A percentile compares a stretch with the other conserved stretches of the same genome.
Conservation (phyloP, 2,797 vertebrate species). For the Tiaroga cobitis region DNA sequence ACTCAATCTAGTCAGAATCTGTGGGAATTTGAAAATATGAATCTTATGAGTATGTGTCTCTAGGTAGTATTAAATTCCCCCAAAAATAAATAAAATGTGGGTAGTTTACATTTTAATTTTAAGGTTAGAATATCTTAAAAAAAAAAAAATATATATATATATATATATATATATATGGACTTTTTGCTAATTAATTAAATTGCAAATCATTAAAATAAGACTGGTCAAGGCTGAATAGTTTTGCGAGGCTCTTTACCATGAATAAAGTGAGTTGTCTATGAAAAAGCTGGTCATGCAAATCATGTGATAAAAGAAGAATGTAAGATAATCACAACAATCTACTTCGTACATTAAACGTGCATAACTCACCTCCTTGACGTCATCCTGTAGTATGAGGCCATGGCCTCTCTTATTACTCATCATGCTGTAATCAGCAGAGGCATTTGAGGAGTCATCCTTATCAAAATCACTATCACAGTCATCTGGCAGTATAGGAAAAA, state of each 20-base stretch:
- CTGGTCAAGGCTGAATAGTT: not conserved
- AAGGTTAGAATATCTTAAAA: not conserved
- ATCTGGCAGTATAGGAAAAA: constrained; percentile 72
- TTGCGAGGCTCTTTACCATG: not conserved
- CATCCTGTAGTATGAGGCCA: constrained; percentile 73
- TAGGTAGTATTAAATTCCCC: not conserved
- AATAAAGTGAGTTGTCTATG: not conserved
- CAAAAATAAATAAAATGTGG: not conserved
- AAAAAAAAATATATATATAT: not conserved
- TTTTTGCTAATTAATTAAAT: not conserved
- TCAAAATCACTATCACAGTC: constrained; percentile 83
- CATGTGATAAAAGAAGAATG: not conserved
- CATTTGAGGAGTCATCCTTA: constrained; percentile 82
- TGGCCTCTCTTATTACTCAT: constrained; percentile 73
- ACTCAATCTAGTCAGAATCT: not conserved
- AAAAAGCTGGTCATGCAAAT: not conserved
- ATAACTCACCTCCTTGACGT: constrained; percentile 80
- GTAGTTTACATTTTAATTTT: not conserved
- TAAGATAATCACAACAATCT: not conserved
- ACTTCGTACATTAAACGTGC: not conserved
- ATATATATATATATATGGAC: no score
- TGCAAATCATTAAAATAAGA: not conserved
- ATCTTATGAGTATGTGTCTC: no score
- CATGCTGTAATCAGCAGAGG: constrained; percentile 81
- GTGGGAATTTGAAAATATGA: no score